Conservation (phyloP, 2,888 invertebrate genomes). For the Acleris sparsana region DNA sequence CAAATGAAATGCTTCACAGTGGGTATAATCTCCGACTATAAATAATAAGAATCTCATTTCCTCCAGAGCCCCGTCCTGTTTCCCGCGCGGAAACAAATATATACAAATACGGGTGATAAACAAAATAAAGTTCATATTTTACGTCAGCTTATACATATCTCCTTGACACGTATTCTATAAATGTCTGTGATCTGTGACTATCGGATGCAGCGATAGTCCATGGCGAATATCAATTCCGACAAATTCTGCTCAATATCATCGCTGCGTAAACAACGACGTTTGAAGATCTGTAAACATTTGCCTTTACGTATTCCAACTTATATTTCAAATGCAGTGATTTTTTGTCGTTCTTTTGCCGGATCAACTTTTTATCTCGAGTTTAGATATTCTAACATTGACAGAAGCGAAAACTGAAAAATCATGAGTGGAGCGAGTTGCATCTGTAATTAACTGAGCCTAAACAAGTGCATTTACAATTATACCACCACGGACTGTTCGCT, state of each 20-base stretch:
- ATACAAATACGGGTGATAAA: conserved; percentile 28
- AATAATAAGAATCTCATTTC: conserved; percentile 29
- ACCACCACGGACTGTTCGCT: too few species aligned
- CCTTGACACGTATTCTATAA: conserved; percentile 35
- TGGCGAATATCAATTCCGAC: conserved; percentile 27
- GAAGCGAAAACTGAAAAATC: too few species aligned
- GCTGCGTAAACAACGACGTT: conserved; percentile 22
- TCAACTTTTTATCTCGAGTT: too few species aligned
- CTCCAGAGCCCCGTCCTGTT: conserved; percentile 6
- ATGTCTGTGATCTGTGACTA: conserved; percentile 19
- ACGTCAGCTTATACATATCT: conserved; percentile 32
- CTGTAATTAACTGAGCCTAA: too few species aligned
- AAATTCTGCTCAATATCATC: conserved; percentile 33
- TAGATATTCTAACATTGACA: too few species aligned
- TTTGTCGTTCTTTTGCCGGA: too few species aligned
- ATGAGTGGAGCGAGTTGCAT: too few species aligned
- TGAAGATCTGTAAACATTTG: conserved; percentile 32
- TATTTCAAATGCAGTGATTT: too few species aligned
- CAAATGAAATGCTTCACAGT: too few species aligned
- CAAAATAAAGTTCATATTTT: conserved; percentile 27
- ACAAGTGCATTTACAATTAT: too few species aligned
- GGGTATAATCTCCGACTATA: not conserved
- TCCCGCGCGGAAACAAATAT: conserved; percentile 25
- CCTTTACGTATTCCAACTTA: conserved; percentile 9
- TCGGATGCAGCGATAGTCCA: conserved; percentile 22